Percentiles rank a stretch among this genome's conserved stretches.
These are phyloP conservation scores for Zoanthus gigantus DNA, from an alignment of 92 coral and sea anemone species.

Conservation along the genomic window DNA sequence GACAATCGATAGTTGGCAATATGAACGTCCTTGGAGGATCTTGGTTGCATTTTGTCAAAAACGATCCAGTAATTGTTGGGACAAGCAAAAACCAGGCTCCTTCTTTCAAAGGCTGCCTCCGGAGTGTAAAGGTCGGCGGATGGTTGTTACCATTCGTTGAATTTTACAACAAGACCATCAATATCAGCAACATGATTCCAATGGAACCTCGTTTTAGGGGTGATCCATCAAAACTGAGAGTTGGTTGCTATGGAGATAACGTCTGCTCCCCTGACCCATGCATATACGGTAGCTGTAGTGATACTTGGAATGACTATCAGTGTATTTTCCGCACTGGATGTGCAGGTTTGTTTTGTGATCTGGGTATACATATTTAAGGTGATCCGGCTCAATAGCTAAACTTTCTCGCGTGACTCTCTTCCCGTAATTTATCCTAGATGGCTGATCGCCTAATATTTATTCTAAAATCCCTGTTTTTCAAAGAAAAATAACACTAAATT, in stretches of 20 bases:
- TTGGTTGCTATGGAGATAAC: conserved; percentile 89
- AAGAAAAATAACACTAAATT: no score
- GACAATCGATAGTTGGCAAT: conserved; percentile 14
- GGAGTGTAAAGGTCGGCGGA: conserved; percentile 82
- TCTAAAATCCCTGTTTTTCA: no score
- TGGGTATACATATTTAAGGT: no score
- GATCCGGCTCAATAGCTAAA: no score
- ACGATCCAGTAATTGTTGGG: conserved; percentile 61
- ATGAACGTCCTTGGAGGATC: conserved; percentile 28
- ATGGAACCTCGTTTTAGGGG: conserved; percentile 80
- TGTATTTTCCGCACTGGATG: conserved; percentile 86
- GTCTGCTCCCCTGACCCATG: conserved; percentile 78
- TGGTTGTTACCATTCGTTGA: conserved; percentile 84
- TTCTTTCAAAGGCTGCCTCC: conserved; percentile 85
- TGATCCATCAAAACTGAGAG: conserved; percentile 32
- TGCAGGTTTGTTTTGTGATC: conserved; percentile 61
- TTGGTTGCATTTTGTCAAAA: conserved; percentile 55
- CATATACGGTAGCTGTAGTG: conserved; percentile 80
- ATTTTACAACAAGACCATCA: conserved; percentile 75
- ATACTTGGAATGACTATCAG: conserved; percentile 81
- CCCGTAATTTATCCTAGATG: no score
- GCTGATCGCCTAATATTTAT: no score
- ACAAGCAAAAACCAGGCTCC: conserved; percentile 1
- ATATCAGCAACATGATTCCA: conserved; percentile 77
- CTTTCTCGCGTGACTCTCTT: no score